Conservation (phyloP, 2,113 vertebrate species). For the Rhipidura dahli region DNA sequence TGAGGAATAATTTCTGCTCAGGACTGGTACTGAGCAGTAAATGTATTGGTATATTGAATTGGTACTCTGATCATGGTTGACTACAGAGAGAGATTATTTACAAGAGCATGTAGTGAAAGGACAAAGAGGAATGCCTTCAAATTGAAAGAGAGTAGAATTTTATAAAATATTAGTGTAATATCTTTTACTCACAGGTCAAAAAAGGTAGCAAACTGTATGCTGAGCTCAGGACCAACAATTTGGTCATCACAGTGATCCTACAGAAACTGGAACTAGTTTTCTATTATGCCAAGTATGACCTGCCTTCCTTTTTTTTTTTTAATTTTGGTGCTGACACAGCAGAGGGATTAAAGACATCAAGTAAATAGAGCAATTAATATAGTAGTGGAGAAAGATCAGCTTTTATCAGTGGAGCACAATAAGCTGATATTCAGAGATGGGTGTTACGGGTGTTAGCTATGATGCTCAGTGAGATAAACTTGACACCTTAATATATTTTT, state of each 20-base stretch:
- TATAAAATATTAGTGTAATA: neutral
- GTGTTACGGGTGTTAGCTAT: neutral
- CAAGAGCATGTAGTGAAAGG: neutral
- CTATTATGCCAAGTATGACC: neutral
- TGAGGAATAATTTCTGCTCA: neutral
- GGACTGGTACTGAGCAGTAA: neutral
- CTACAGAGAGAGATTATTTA: neutral
- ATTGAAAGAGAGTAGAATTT: neutral
- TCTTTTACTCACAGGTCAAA: neutral
- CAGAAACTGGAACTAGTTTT: neutral
- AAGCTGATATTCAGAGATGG: neutral
- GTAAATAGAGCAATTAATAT: neutral
- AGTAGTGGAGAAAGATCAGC: neutral
- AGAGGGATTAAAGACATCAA: neutral
- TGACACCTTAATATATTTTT: conserved; percentile 1
- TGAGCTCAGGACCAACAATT: neutral
- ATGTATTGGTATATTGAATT: neutral
- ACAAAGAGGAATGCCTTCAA: neutral
- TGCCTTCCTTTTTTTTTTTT: neutral
- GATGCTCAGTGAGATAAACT: neutral
- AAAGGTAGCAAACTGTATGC: accelerated
- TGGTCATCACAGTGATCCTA: neutral
- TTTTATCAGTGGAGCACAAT: neutral
- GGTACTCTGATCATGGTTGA: accelerated
- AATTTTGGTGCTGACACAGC: neutral